These are phyloP conservation scores for Rhizomys pruinosus DNA, from an alignment of 2,113 vertebrate species.

Conservation along the genomic window DNA sequence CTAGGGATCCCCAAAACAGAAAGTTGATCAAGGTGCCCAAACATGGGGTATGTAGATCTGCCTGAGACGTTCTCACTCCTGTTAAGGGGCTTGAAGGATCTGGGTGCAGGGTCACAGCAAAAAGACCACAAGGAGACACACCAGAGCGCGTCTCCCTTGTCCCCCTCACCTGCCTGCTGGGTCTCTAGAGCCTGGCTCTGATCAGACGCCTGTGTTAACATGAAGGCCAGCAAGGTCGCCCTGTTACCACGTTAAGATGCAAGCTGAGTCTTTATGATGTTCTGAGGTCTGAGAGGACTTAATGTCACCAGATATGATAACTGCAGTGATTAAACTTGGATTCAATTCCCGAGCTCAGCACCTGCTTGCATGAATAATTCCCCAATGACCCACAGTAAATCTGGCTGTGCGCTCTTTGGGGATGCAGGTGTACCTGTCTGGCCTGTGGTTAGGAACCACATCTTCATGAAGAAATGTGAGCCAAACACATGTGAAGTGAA, in stretches of 20 bases:
- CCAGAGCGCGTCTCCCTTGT: too few species aligned
- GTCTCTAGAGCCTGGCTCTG: not conserved
- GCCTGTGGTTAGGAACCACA: not conserved
- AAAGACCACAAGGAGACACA: not conserved
- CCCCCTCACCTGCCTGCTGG: not conserved
- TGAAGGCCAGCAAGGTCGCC: not conserved
- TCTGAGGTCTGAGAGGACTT: not conserved
- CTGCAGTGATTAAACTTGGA: not conserved
- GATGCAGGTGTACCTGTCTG: not conserved
- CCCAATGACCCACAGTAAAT: not conserved
- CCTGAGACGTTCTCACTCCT: not conserved
- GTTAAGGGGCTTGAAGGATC: too few species aligned
- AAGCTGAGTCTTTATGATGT: not conserved
- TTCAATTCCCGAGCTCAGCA: not conserved
- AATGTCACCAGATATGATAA: not conserved
- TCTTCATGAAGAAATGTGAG: too few species aligned
- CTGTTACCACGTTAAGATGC: not conserved
- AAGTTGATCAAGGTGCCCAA: not conserved
- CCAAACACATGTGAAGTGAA: rapidly evolving
- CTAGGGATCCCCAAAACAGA: not conserved
- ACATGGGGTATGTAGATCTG: rapidly evolving
- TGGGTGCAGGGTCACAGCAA: not conserved
- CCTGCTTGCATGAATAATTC: constrained; percentile 4
- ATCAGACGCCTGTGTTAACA: rapidly evolving
- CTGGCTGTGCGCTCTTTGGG: rapidly evolving